Percentiles rank a stretch among this genome's conserved stretches.
Conservation (phyloP, 2,888 invertebrate species). For the Hydriomena furcata region DNA sequence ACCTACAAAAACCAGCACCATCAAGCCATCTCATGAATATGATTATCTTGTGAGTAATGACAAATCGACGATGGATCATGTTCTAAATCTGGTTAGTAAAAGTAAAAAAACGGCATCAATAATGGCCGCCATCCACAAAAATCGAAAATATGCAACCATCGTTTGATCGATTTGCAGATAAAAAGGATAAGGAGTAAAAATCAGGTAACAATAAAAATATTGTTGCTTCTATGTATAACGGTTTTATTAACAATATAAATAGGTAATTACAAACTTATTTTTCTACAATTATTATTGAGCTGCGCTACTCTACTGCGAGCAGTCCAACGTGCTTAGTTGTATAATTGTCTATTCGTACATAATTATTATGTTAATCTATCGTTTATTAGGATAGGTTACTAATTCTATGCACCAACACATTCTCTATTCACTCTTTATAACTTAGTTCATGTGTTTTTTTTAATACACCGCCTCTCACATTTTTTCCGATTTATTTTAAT, state of each 20-base stretch:
- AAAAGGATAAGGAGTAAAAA: constrained; percentile 23
- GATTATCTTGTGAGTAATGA: constrained; percentile 34
- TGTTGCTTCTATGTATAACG: constrained; percentile 72
- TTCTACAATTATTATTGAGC: constrained; percentile 74
- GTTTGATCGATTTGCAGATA: constrained; percentile 2
- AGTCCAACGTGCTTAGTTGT: constrained; percentile 72
- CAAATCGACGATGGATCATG: constrained; percentile 41
- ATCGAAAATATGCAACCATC: constrained; percentile 4
- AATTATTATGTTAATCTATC: constrained; percentile 1
- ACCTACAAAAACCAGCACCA: background rate
- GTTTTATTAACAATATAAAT: constrained; percentile 84
- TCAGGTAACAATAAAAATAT: constrained; percentile 26
- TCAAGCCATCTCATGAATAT: constrained; percentile 19
- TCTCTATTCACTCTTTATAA: constrained; percentile 39
- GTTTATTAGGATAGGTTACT: constrained; percentile 46
- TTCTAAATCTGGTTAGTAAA: constrained; percentile 47
- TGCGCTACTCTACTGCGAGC: constrained; percentile 82
- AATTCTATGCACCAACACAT: constrained; percentile 66
- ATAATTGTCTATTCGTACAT: constrained; percentile 30
- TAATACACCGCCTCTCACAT: constrained; percentile 26
- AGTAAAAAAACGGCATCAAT: constrained; percentile 42
- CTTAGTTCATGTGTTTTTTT: constrained; percentile 19
- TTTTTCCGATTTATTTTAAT: constrained; percentile 42
- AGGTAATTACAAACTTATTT: constrained; percentile 80
- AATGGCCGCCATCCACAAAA: constrained; percentile 33